phyloP scores from a whole-genome alignment of 2,888 invertebrate species.

The Caenorhabditis imperialis region DNA sequence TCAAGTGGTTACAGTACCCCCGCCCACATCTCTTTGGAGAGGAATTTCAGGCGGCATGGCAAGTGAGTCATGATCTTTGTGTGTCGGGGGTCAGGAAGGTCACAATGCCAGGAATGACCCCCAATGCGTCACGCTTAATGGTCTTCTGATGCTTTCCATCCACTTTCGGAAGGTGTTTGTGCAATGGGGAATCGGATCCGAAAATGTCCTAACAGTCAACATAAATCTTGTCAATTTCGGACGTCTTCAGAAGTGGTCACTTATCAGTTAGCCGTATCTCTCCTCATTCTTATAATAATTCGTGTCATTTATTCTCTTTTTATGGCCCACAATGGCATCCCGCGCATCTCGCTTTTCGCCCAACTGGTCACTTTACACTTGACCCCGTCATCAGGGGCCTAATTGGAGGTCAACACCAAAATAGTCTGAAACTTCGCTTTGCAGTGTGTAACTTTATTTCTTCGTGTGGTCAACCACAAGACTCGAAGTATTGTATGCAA shows the following conservation, averaged over 20 bases:
- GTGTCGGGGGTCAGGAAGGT: constrained; percentile 32
- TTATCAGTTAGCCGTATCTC: too few relatives aligned
- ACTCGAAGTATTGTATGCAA: constrained; percentile 20
- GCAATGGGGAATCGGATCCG: too few relatives aligned
- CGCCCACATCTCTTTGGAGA: constrained; percentile 18
- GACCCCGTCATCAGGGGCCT: background rate
- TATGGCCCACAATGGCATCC: too few relatives aligned
- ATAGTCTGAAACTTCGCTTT: background rate
- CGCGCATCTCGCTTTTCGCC: too few relatives aligned
- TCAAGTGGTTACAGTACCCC: constrained; percentile 56
- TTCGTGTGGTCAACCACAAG: background rate
- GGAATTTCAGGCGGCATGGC: constrained; percentile 40
- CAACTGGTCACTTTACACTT: constrained; percentile 40
- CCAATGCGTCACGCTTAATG: too few relatives aligned
- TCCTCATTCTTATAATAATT: too few relatives aligned
- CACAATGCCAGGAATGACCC: constrained; percentile 2
- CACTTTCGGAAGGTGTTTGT: too few relatives aligned
- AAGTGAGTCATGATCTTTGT: constrained; percentile 4
- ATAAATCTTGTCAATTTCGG: too few relatives aligned
- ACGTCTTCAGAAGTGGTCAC: too few relatives aligned
- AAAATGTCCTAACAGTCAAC: too few relatives aligned
- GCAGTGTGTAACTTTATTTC: background rate
- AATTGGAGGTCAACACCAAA: constrained; percentile 25
- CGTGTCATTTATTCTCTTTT: too few relatives aligned
- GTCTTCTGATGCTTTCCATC: too few relatives aligned